phyloP scores from a whole-genome alignment of 30 jellyfish, hydroid and myxozoan species.

The Turritopsis rubra region DNA sequence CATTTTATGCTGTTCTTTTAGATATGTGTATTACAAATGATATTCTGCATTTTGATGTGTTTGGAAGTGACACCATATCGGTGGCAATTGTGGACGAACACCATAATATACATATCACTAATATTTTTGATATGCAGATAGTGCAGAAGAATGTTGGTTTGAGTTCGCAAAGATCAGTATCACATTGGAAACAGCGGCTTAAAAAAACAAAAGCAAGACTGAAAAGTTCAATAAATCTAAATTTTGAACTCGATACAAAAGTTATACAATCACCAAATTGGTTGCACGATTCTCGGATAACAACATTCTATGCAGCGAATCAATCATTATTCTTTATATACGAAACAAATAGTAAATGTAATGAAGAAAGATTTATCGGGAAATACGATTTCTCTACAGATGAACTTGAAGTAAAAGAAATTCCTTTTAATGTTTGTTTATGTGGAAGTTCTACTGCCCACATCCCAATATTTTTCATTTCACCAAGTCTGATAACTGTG shows the following conservation, averaged over 20 bases:
- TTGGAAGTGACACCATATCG: not conserved
- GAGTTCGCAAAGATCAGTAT: not conserved
- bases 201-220: not conserved
- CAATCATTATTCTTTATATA: not conserved
- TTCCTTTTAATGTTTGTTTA: conserved; percentile 7
- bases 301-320: conserved; percentile 2
- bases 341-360: not conserved
- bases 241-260: not conserved
- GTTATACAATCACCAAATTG: not conserved
- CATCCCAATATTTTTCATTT: conserved; percentile 12
- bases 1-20: not conserved
- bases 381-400: not conserved
- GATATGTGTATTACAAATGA: not conserved
- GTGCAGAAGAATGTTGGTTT: not conserved
- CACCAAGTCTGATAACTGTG: conserved; percentile 6
- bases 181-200: not conserved
- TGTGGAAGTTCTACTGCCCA: not conserved
- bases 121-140: not conserved
- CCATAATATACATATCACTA: not conserved
- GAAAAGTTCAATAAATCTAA: not conserved
- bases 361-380: not conserved
- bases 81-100: not conserved
- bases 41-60: not conserved
- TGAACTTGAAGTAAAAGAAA: not conserved
- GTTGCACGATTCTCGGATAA: not conserved